Evolutionary conservation across 2,113 vertebrate genomes (phyloP).

Genomic region (Amphiprion ocellaris): DNA sequence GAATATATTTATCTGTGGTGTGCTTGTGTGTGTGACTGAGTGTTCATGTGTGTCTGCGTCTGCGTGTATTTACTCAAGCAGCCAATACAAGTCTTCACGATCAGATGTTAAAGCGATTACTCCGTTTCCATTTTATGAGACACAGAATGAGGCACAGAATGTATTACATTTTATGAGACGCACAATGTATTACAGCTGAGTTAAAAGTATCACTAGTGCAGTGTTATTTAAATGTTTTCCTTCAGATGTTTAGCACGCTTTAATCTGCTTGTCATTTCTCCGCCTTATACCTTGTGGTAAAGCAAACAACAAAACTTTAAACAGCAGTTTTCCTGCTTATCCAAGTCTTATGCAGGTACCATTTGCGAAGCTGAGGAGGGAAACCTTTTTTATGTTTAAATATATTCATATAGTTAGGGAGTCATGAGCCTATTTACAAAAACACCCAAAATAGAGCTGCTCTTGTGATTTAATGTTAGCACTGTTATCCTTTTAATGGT

Average conservation of each 20-base stretch:
- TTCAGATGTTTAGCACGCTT: slow-evolving; percentile 48
- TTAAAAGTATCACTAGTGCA: slow-evolving; percentile 33
- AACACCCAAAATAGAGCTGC: slow-evolving; percentile 20
- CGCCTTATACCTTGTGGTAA: slow-evolving; percentile 35
- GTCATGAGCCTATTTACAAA: slow-evolving; percentile 18
- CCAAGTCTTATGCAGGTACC: slow-evolving; percentile 23
- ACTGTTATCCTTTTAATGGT: slow-evolving; percentile 61
- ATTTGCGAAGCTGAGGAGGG: neutral
- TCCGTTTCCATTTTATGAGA: slow-evolving; percentile 60
- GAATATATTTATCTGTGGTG: slow-evolving; percentile 56
- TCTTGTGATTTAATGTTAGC: slow-evolving; percentile 17
- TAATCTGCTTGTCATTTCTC: slow-evolving; percentile 61
- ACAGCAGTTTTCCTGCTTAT: slow-evolving; percentile 9
- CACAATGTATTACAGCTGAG: slow-evolving; percentile 40
- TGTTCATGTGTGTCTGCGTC: slow-evolving; percentile 59
- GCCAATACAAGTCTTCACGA: slow-evolving; percentile 53
- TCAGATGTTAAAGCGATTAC: slow-evolving; percentile 65
- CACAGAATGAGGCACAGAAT: slow-evolving; percentile 51
- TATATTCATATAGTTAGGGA: neutral
- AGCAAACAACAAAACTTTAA: slow-evolving; percentile 42
- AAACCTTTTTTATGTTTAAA: slow-evolving; percentile 21
- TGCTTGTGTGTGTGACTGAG: slow-evolving; percentile 41
- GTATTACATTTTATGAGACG: slow-evolving; percentile 43
- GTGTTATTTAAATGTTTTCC: slow-evolving; percentile 64
- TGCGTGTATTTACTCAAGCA: slow-evolving; percentile 61